Conservation (phyloP, 2,888 invertebrate species). For the Diarsia dahlii region DNA sequence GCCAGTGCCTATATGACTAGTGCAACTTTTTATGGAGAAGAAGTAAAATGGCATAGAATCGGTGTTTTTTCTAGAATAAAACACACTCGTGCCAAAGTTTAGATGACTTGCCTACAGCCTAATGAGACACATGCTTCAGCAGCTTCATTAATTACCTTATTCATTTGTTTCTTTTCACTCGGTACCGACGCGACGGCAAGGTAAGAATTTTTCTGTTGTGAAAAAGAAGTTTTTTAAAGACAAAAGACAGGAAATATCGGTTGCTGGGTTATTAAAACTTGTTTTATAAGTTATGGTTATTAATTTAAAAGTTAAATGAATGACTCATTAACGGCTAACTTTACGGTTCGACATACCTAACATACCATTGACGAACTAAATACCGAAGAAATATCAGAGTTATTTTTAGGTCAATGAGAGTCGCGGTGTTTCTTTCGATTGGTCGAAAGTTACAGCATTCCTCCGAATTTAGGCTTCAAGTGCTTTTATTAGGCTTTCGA, state of each 20-base stretch:
- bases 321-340: conserved; percentile 48
- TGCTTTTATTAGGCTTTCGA: conserved; percentile 51
- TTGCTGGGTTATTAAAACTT: not conserved
- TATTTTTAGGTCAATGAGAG: conserved; percentile 63
- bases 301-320: conserved; percentile 48
- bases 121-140: conserved; percentile 47
- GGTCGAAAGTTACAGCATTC: conserved; percentile 47
- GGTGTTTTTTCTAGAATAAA: conserved; percentile 32
- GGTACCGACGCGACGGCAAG: conserved; percentile 67
- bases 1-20: conserved; percentile 52
- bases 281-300: conserved; percentile 16
- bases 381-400: conserved; percentile 53
- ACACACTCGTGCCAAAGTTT: conserved; percentile 33
- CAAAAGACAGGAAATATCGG: conserved; percentile 37
- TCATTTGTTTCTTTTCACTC: conserved; percentile 63
- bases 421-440: conserved; percentile 37
- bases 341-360: conserved; percentile 50
- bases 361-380: conserved; percentile 54
- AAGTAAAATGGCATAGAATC: conserved; percentile 18
- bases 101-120: conserved; percentile 41
- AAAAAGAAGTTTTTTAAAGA: conserved; percentile 59
- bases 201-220: conserved; percentile 69
- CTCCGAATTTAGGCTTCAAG: conserved; percentile 50
- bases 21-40: conserved; percentile 45
- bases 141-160: conserved; percentile 57